A percentile compares a stretch with the other conserved stretches of the same genome.
Conservation (phyloP, 2,888 invertebrate genomes). For the Tenthredo amoena region DNA sequence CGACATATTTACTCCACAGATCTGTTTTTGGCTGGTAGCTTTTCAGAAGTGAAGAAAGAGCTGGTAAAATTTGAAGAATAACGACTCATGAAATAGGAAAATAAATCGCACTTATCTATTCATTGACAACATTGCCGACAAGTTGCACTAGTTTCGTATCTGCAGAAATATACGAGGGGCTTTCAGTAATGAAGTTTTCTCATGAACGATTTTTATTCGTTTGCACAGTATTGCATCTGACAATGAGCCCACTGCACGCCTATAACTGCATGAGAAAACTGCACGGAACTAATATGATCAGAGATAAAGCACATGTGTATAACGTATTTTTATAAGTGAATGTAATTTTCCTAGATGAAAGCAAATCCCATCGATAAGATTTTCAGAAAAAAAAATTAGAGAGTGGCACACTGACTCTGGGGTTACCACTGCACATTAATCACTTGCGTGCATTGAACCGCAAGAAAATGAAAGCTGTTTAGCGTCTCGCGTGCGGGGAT, state of each 20-base stretch:
- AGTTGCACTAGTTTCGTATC: background rate
- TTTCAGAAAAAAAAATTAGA: background rate
- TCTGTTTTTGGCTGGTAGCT: background rate
- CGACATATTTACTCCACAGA: background rate
- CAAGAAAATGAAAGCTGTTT: constrained; percentile 12
- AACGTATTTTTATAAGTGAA: background rate
- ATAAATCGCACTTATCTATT: background rate
- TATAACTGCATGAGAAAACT: background rate
- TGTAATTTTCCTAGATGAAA: background rate
- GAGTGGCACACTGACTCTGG: background rate
- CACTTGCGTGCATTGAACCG: constrained; percentile 1
- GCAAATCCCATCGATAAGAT: background rate
- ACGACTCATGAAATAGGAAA: background rate
- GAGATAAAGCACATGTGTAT: background rate
- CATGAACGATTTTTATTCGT: background rate
- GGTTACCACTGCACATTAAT: background rate
- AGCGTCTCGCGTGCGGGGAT: constrained; percentile 18
- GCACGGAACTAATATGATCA: background rate
- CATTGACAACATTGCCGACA: background rate
- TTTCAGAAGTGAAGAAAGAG: background rate
- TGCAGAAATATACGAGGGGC: background rate
- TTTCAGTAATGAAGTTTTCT: background rate
- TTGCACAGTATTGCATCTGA: background rate
- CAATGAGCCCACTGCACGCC: background rate
- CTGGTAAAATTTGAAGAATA: background rate